phyloP scores from a whole-genome alignment of 2,888 invertebrate genomes.

The Operophtera brumata region DNA sequence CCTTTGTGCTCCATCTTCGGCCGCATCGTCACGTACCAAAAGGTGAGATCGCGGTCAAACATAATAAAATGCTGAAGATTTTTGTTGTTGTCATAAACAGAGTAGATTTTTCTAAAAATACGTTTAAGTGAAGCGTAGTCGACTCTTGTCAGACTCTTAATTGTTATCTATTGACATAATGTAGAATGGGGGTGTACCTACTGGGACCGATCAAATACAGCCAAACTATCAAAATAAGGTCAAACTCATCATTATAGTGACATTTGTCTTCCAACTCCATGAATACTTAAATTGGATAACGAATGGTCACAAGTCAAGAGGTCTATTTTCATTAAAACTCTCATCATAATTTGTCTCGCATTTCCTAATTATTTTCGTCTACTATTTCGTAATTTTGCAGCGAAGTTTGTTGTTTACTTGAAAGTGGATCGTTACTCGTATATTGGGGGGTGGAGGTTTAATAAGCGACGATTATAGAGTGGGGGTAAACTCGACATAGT shows the following conservation, averaged over 20 bases:
- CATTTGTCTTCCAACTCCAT: not conserved
- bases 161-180: too few relatives aligned
- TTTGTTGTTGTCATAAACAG: too few relatives aligned
- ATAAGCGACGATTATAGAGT: constrained; percentile 66
- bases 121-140: too few relatives aligned
- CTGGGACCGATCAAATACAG: too few relatives aligned
- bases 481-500: constrained; percentile 44
- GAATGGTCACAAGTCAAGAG: constrained; percentile 17
- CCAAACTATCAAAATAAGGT: too few relatives aligned
- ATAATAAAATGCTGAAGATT: too few relatives aligned
- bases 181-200: not conserved
- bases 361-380: constrained; percentile 29
- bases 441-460: constrained; percentile 57
- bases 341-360: constrained; percentile 27
- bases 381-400: constrained; percentile 26
- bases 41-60: too few relatives aligned
- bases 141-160: too few relatives aligned
- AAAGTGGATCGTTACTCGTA: constrained; percentile 54
- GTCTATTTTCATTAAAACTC: constrained; percentile 24
- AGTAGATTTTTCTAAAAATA: too few relatives aligned
- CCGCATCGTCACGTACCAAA: too few relatives aligned
- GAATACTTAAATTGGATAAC: not conserved
- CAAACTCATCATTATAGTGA: too few relatives aligned
- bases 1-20: too few relatives aligned
- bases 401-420: constrained; percentile 52